A percentile compares a stretch with the other conserved stretches of the same genome.
Conservation (phyloP, 37 sponge, comb jelly and placozoan genomes). For the Chondrilla cf. caribensis region DNA sequence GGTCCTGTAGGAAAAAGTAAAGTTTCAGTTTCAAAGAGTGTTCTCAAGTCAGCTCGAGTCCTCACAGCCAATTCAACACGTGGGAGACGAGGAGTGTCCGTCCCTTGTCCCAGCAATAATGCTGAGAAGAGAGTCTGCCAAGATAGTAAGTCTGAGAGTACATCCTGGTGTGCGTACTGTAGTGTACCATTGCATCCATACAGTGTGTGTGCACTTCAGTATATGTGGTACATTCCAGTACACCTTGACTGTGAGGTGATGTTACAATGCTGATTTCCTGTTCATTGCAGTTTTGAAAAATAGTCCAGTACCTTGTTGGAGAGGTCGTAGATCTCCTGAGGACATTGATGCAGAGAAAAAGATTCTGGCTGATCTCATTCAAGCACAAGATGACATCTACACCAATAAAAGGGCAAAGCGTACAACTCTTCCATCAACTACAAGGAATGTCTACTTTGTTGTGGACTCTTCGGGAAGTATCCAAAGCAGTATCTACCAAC, state of each 20-base stretch:
- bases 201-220: no score
- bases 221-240: no score
- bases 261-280: neutral
- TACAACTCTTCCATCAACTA: neutral
- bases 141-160: neutral
- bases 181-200: no score
- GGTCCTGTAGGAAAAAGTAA: no score
- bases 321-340: constrained; percentile 10
- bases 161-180: no score
- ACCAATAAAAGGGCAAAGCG: neutral
- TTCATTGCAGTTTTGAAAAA: no score
- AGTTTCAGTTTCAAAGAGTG: no score
- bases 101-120: neutral
- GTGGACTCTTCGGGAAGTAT: constrained; percentile 28
- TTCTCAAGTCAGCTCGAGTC: no score
- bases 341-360: neutral
- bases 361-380: neutral
- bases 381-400: neutral
- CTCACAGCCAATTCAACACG: no score
- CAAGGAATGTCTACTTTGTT: neutral
- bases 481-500: neutral
- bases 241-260: no score
- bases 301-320: no score
- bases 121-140: constrained; percentile 1
- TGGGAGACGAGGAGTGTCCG: neutral